Base-by-base conservation (phyloP, 2,888 invertebrate species). In the Protophormia terraenovae region DNA sequence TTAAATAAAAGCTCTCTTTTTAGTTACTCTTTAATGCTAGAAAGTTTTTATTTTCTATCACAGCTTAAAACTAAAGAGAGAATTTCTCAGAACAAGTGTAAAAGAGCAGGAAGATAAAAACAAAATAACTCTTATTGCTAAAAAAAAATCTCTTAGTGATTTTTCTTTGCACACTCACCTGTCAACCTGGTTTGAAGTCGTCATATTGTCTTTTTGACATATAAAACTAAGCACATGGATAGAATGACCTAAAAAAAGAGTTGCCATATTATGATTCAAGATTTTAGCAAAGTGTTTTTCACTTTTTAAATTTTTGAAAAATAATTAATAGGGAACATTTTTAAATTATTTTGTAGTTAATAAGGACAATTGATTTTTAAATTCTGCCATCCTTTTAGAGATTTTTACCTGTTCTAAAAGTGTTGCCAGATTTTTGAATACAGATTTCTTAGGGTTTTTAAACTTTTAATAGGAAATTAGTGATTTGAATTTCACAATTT, bases 141-240 rank as follows among this genome's bases (percentile, higher is more conserved):
- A 71, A n/a, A n/a, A n/a, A n/a, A n/a, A n/a, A 35, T 38, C 24
- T 77, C 45, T 67, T 38, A 24, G 24, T 24, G 38, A 10, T 50
- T 22, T 22, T 50, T 50, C 3, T 53, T 47, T 47, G 45, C 27
- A 24, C 67, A 75, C 45, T 82, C 72, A 80, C 77, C 80, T 81
- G 84, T 67, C 84, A 84, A 76, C 75, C 67, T 75, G 79, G 79
- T 79, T 79, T 62, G 69, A 75, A 66, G 41, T 84, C 53, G 6
- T 22, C 22, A 8, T 29, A 22, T 76, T 24, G 22, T 24, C n/a
- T n/a, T n/a, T n/a, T 41, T 69, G 69, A 82, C 69, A 76, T 32
- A 71, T 47, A 66, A 71, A 71, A 62, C 38, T 58, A 41, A 77
- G 76, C 84, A 84, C 77, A 84, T 84, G 80, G 72, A 58, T n/a